Base-by-base conservation (phyloP, 2,888 invertebrate species). In the Andrena flavipes region DNA sequence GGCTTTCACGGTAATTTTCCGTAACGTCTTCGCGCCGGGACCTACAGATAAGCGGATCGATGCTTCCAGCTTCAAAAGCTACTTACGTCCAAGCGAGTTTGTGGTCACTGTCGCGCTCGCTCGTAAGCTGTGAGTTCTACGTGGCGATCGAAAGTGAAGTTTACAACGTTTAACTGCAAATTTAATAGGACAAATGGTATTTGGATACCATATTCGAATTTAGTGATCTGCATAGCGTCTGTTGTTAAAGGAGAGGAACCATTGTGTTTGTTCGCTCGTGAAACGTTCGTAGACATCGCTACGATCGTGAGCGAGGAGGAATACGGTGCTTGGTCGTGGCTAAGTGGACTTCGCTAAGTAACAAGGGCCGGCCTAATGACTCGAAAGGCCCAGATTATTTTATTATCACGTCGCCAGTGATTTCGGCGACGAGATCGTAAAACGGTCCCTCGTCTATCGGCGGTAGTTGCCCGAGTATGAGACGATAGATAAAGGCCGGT, bases 351-450 rank as follows among this genome's bases (percentile, higher is more conserved):
- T 89, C 77, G 91, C 91, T 92, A 92, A 92, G 92, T 93, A 93
- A 92, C 93, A 92, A 92, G 91, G 91, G 90, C 89, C 89, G 89
- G 91, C 88, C 93, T 93, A 94, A 94, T 93, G 93, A 94, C 93
- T 92, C 91, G 93, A 93, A 92, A 93, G 93, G 92, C 92, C 91
- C 86, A 92, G 93, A 93, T 94, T 93, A 93, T 93, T 93, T 93
- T 93, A 94, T 94, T 93, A 94, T 93, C 93, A 90, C 93, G 91
- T 91, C 90, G 92, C 90, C 92, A 92, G 92, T 92, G 93, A 93
- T 93, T 93, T 92, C 91, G 89, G 89, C 85, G 84, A 87, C 85
- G 89, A 82, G 89, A 87, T 91, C 92, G 90, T 92, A 91, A 92
- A 92, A 90, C 90, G 85, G 84, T 65, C 85, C 88, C 65, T 67